These are phyloP conservation scores for Drosophila borealis DNA, from an alignment of 2,888 invertebrate species.

Conservation along the genomic window DNA sequence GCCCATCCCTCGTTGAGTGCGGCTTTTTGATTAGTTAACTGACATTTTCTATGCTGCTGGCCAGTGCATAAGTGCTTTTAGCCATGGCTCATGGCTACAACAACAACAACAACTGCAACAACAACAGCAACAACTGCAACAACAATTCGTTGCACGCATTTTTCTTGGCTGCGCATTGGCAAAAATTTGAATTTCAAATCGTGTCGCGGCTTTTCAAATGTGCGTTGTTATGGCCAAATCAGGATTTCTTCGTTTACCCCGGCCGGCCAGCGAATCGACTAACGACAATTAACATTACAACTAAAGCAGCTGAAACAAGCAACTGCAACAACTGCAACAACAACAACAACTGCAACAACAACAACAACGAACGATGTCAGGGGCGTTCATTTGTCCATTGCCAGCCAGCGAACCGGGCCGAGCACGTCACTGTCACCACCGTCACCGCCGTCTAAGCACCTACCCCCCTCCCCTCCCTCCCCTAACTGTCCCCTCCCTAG, in stretches of 20 bases:
- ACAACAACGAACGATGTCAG: slow-evolving; percentile 77
- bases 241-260: slow-evolving; percentile 75
- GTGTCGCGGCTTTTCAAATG: slow-evolving; percentile 68
- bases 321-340: slow-evolving; percentile 12
- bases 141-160: slow-evolving; percentile 67
- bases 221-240: slow-evolving; percentile 79
- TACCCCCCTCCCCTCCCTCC: slow-evolving; percentile 4
- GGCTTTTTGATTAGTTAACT: slow-evolving; percentile 68
- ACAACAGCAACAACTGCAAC: slow-evolving; percentile 21
- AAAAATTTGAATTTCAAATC: slow-evolving; percentile 77
- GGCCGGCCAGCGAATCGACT: slow-evolving; percentile 55
- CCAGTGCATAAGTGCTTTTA: slow-evolving; percentile 55
- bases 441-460: slow-evolving; percentile 55
- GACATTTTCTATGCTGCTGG: slow-evolving; percentile 70
- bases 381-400: slow-evolving; percentile 80
- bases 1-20: slow-evolving; percentile 62
- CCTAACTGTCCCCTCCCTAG: neutral
- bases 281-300: slow-evolving; percentile 77
- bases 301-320: slow-evolving; percentile 48
- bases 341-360: slow-evolving; percentile 27
- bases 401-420: slow-evolving; percentile 72
- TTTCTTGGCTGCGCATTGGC: slow-evolving; percentile 61
- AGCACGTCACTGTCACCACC: slow-evolving; percentile 76
- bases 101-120: slow-evolving; percentile 25
- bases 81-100: slow-evolving; percentile 74